Evolutionary conservation across 2,888 invertebrate species (phyloP), one percentile per base, ranked within the genome.

Genomic region (Dusona sp.): DNA sequence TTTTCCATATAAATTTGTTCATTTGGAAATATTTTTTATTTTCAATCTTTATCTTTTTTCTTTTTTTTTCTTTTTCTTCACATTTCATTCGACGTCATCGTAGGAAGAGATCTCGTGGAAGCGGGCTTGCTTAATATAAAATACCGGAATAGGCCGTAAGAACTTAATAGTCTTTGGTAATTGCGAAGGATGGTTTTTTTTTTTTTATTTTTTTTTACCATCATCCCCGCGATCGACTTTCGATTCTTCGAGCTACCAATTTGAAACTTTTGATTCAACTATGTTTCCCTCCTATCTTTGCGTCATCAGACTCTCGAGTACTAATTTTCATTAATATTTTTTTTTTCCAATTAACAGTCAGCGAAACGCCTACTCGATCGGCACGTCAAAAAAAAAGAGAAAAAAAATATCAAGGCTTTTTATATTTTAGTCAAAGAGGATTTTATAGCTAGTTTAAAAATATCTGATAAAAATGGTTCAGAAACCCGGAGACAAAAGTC

Each of bases 51-150:
- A 1, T 25, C 3, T 38, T 54, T 67, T 36, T 36, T 33, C 22
- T 67, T 51, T n/a, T 29, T 61, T 42, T 22, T 61, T 48, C 45
- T 25, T 64, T 48, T 70, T 64, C 22, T 70, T 57, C 33, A 29
- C 16, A 54, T 68, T n/a, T 42, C 22, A n/a, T 22, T 61, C 48
- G 48, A 74, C 65, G 75, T 42, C 82, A 84, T 83, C 75, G 84
- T 42, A 88, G 89, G 88, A 89, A 89, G 90, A 90, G 84, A 85
- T 87, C 89, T 22, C 25, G 80, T 87, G 75, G 80, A 84, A 84
- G 57, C 75, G 45, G 70, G 45, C 7, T 16, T 16, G 61, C 75
- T 75, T 78, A 74, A 78, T 61, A 75, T 73, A 80, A 73, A 75
- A 7, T 83, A 70, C 54, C 85, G 79, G 75, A 65, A 54, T 79